Percentiles rank a stretch among this genome's conserved stretches.
phyloP scores from a whole-genome alignment of 2,113 vertebrate species.

The Callospermophilus lateralis region DNA sequence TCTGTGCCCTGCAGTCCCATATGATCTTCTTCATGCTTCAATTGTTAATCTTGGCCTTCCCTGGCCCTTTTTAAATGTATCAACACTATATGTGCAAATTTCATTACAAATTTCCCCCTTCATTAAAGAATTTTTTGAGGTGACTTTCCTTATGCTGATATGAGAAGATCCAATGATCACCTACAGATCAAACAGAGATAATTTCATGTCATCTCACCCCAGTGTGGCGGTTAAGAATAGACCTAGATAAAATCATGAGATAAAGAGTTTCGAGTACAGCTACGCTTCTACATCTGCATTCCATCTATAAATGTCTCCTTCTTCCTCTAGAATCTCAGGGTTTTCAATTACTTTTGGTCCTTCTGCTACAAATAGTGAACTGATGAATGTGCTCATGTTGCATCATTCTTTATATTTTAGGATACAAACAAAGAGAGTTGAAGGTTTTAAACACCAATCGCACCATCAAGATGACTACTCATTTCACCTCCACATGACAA shows the following conservation, averaged over 20 bases:
- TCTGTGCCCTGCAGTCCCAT: background rate
- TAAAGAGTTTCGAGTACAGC: conserved; percentile 9
- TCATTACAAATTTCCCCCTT: background rate
- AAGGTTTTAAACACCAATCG: conserved; percentile 39
- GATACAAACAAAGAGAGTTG: background rate
- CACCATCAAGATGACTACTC: background rate
- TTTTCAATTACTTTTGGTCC: conserved; percentile 13
- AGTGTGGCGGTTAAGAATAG: background rate
- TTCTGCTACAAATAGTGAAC: background rate
- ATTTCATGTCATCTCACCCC: background rate
- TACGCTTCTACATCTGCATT: background rate
- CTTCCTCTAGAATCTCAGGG: background rate
- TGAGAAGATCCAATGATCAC: background rate
- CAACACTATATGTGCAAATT: background rate
- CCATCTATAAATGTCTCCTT: background rate
- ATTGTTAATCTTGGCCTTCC: background rate
- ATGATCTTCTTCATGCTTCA: background rate
- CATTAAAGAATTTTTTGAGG: conserved; percentile 3
- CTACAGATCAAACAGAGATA: background rate
- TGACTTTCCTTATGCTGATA: background rate
- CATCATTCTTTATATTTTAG: background rate
- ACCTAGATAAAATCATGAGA: background rate
- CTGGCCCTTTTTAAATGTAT: background rate
- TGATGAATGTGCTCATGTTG: background rate
- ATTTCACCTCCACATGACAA: background rate